A percentile compares a stretch with the other conserved stretches of the same genome.
Conservation (phyloP, 2,888 invertebrate species). For the Caenorhabditis panamensis region DNA sequence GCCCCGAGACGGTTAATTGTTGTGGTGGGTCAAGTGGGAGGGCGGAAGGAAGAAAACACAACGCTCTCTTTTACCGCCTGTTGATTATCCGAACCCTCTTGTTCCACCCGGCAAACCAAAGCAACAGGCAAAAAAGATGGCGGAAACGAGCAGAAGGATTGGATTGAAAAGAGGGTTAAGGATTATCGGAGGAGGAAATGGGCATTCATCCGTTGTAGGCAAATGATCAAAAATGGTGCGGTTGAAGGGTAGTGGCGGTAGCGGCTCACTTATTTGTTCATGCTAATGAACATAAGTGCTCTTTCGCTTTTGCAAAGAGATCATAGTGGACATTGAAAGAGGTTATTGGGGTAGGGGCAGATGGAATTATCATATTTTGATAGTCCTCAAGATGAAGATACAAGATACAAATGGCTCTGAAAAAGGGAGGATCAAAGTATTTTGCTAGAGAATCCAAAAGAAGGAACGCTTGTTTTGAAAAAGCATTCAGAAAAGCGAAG, state of each 20-base stretch:
- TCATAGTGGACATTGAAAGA: neutral
- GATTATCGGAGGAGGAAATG: conserved; percentile 34
- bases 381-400: too few relatives aligned
- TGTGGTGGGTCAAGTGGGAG: conserved; percentile 55
- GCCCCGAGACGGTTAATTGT: conserved; percentile 50
- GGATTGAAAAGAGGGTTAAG: conserved; percentile 7
- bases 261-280: conserved; percentile 53
- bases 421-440: neutral
- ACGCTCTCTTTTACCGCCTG: conserved; percentile 55
- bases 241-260: neutral
- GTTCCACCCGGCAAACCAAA: too few relatives aligned
- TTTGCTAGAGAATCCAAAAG: too few relatives aligned
- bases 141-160: conserved; percentile 1
- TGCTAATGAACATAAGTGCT: conserved; percentile 57
- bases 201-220: conserved; percentile 22
- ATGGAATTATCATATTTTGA: too few relatives aligned
- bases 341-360: too few relatives aligned
- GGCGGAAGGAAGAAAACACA: conserved; percentile 33
- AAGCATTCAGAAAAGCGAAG: too few relatives aligned
- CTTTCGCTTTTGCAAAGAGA: neutral
- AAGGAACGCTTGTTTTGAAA: too few relatives aligned
- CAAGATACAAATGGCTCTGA: too few relatives aligned
- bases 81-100: conserved; percentile 56
- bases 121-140: conserved; percentile 20
- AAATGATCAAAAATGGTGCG: conserved; percentile 9